Evolutionary conservation across 2,888 invertebrate species (phyloP).

Genomic region (Germaria angustata): DNA sequence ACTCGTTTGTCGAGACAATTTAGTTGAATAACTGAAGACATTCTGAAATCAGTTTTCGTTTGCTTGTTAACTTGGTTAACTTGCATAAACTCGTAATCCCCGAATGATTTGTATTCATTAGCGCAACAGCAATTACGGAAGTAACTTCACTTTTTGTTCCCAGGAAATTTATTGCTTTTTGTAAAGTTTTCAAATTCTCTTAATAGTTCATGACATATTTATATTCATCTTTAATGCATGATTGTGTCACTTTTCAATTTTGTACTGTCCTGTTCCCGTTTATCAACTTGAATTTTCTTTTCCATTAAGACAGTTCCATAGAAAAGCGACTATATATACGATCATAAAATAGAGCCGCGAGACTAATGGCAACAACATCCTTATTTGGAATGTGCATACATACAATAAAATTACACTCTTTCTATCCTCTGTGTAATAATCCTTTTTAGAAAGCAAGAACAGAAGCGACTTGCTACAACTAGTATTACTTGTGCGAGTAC

Average conservation of each 20-base stretch:
- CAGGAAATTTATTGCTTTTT: too few species aligned
- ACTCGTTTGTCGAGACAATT: too few species aligned
- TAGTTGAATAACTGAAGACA: too few species aligned
- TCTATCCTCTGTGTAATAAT: background rate
- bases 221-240: slow-evolving; percentile 7
- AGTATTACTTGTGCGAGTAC: background rate
- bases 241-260: slow-evolving; percentile 17
- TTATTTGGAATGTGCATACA: background rate
- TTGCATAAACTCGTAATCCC: too few species aligned
- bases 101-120: too few species aligned
- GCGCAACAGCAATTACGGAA: too few species aligned
- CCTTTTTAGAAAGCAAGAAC: slow-evolving; percentile 22
- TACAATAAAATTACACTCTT: slow-evolving; percentile 29
- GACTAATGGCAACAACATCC: slow-evolving; percentile 27
- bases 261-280: background rate
- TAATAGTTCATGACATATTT: slow-evolving; percentile 29
- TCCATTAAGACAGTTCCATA: slow-evolving; percentile 2
- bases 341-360: slow-evolving; percentile 3
- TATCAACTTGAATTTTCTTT: background rate
- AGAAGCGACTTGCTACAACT: background rate
- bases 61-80: too few species aligned
- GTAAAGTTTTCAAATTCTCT: background rate
- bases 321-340: background rate
- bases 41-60: too few species aligned
- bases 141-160: too few species aligned